Evolutionary conservation across 2,888 invertebrate genomes (phyloP).

Genomic region (Habroteleia sp.): DNA sequence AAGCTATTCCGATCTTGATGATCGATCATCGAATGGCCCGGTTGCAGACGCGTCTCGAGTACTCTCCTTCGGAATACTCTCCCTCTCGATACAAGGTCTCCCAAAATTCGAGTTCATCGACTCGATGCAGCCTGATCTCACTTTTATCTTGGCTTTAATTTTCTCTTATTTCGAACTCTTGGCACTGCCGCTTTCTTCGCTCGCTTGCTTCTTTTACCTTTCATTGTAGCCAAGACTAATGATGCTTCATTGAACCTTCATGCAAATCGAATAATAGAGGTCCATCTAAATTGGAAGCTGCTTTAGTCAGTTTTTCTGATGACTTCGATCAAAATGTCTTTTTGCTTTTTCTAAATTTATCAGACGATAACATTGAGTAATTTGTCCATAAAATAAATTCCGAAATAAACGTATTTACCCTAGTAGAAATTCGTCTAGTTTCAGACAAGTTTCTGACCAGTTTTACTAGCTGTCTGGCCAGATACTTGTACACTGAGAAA

Average conservation of each 20-base stretch:
- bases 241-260: slow-evolving; percentile 48
- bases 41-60: slow-evolving; percentile 53
- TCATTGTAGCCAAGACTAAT: slow-evolving; percentile 25
- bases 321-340: too few species aligned
- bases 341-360: too few species aligned
- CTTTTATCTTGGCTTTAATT: slow-evolving; percentile 20
- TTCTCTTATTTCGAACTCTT: not conserved
- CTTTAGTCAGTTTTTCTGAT: not conserved
- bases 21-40: slow-evolving; percentile 67
- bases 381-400: too few species aligned
- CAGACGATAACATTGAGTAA: too few species aligned
- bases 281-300: slow-evolving; percentile 16
- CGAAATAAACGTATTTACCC: too few species aligned
- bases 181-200: slow-evolving; percentile 1
- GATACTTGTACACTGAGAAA: too few species aligned
- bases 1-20: slow-evolving; percentile 63
- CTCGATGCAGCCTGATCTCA: slow-evolving; percentile 10
- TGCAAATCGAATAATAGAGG: slow-evolving; percentile 36
- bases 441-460: too few species aligned
- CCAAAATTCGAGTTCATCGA: slow-evolving; percentile 68
- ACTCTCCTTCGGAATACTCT: slow-evolving; percentile 56
- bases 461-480: too few species aligned
- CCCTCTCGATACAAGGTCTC: slow-evolving; percentile 62
- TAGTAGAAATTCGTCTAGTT: too few species aligned
- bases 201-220: slow-evolving; percentile 3